Base-by-base conservation (phyloP, 35 echinoderm and acorn worm species). In the Chiridota heheva region DNA sequence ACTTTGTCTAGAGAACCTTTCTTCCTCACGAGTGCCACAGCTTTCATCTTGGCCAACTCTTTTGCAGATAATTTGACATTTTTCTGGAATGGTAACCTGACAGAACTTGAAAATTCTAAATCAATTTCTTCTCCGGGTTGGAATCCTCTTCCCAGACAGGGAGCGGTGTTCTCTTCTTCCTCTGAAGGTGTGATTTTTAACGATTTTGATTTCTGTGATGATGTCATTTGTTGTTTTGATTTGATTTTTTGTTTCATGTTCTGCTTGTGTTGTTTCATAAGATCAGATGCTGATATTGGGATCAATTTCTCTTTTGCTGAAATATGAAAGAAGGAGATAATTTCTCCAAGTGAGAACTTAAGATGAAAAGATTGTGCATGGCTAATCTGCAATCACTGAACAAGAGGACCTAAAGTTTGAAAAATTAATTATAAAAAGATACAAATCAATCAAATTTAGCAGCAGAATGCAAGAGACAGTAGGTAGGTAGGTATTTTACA, bases 1-100 rank as follows among this genome's bases (percentile, higher is more conserved):
- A 63, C 22, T 67, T 98, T 98, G 15, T 13, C 38, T 7, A 98
- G 42, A 28, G 57, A 57, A n/a, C 95, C 95, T 33, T 91, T 97
- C 61, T 74, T 58, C n/a, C 63, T 72, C 18, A 98, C 49, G 13
- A 91, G 20, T 0, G 78, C 84, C 3, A 72, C 4, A 4, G 89
- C 89, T 58, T 71, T 86, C 18, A 63, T 63, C 55, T 80, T 84
- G 1, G 78, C 71, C 4, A 87, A 49, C 30, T 77, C 62, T 8
- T 80, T 31, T 7, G 51, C 31, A 6, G 40, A 35, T 38, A 46
- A 62, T 36, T 57, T 44, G 18, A 18, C 35, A 58, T 34, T 84
- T 90, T 16, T 49, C 2, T 2, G 48, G 48, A 22, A 10, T 22
- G 48, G 22, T 16, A 35, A 61, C 2, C 55, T 61, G 33, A 61